Evolutionary conservation across 1,140 invertebrate species (phyloP), one percentile per base, ranked within the genome.

Genomic region (Macrocentrus cingulum): DNA sequence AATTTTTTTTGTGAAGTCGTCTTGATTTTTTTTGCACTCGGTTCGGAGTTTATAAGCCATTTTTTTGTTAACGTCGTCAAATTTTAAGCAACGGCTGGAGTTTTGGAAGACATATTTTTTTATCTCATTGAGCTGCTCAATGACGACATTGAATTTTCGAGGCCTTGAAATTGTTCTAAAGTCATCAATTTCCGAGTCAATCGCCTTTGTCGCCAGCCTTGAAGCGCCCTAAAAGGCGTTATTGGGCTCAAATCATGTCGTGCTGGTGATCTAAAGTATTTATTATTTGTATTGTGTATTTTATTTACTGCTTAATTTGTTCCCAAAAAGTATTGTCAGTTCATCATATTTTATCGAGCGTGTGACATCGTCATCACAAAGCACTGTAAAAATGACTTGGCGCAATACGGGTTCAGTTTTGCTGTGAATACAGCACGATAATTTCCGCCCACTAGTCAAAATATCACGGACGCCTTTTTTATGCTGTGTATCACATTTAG

Each of bases 281-380:
- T n/a, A n/a, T n/a, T n/a, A n/a, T n/a, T n/a, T n/a, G n/a, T n/a
- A n/a, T n/a, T n/a, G n/a, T n/a, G n/a, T n/a, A n/a, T n/a, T n/a
- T n/a, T 49, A 66, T 60, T 66, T 66, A 1, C 49, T 32, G 53
- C 56, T 62, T 23, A 65, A 34, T 52, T 63, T 63, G 46, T 68
- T 68, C 9, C 45, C 61, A 59, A 65, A 66, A 7, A 56, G 9
- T 16, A 68, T 66, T 6, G 63, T 8, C 1, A 68, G 32, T 42
- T 60, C 42, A 37, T 68, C 64, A 32, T 66, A 66, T 23, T 56
- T 25, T 1, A 68, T 66, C 2, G 54, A 20, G 15, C 46, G 22
- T 2, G 54, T 49, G 5, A 66, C 37, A 18, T 37, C 32, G 23
- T 64, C 62, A 32, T 65, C 58, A 23, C 50, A 39, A 8, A 68